Conservation (phyloP, 1,140 invertebrate species). For the Matsumurasca onukii region DNA sequence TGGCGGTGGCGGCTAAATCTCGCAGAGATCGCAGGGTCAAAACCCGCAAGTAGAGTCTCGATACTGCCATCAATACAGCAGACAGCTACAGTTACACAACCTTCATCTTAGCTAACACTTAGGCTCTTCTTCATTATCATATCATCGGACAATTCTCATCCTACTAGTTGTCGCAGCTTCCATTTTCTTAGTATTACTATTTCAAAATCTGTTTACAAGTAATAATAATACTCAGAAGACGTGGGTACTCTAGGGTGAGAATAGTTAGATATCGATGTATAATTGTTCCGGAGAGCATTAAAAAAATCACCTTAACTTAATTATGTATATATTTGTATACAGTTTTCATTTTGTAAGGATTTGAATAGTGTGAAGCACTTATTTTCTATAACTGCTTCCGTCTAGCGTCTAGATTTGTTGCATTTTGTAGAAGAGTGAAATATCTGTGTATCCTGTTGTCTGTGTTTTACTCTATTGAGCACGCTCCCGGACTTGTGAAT, state of each 20-base stretch:
- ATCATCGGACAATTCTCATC: background rate
- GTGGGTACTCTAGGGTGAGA: conserved; percentile 3
- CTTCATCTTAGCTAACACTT: no score
- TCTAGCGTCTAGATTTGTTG: conserved; percentile 15
- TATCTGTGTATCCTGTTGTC: conserved; percentile 9
- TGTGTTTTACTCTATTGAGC: background rate
- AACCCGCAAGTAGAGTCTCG: conserved; percentile 21
- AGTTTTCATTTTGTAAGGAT: conserved; percentile 20
- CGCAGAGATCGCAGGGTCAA: conserved; percentile 19
- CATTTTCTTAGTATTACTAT: background rate
- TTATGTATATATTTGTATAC: conserved; percentile 25
- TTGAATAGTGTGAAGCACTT: conserved; percentile 16
- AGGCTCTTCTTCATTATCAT: no score
- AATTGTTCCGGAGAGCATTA: background rate
- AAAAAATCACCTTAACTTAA: conserved; percentile 15
- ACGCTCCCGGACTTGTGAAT: background rate
- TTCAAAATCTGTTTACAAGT: background rate
- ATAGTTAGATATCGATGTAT: conserved; percentile 1
- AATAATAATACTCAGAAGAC: background rate
- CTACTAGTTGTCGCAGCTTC: background rate
- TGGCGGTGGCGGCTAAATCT: conserved; percentile 27
- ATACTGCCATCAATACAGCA: background rate
- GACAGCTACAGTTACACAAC: background rate
- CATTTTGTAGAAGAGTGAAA: conserved; percentile 15
- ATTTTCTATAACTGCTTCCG: conserved; percentile 9